phyloP scores from a whole-genome alignment of 2,113 vertebrate species.

The Sialia sialis region DNA sequence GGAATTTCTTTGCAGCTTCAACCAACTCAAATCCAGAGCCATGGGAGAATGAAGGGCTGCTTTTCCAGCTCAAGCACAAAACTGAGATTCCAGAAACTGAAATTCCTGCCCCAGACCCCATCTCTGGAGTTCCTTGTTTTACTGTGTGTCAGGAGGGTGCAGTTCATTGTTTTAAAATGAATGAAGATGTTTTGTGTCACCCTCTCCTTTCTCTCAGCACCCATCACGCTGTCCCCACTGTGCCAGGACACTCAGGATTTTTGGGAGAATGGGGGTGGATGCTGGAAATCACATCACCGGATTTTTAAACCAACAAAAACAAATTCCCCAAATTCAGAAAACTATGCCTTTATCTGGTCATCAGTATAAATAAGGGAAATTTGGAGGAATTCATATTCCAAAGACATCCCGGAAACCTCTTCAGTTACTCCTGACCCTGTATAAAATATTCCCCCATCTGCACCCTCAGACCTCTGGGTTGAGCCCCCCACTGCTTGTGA shows the following conservation, averaged over 20 bases:
- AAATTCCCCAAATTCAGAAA: not conserved
- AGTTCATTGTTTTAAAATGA: not conserved
- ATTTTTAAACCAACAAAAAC: not conserved
- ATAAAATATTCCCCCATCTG: not conserved
- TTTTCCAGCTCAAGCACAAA: not conserved
- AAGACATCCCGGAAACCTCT: not conserved
- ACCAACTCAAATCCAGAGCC: not conserved
- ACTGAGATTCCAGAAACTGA: not conserved
- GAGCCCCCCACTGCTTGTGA: not conserved
- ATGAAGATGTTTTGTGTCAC: not conserved
- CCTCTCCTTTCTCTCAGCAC: not conserved
- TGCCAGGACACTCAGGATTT: not conserved
- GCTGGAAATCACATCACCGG: not conserved
- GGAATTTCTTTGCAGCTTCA: not conserved
- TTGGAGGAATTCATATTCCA: not conserved
- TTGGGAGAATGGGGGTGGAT: accelerated
- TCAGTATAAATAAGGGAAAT: not conserved
- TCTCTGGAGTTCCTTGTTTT: not conserved
- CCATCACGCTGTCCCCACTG: not conserved
- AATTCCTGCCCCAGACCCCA: not conserved
- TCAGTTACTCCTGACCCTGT: not conserved
- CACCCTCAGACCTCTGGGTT: not conserved
- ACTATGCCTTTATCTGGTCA: not conserved
- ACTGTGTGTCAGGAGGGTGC: accelerated
- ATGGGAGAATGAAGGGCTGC: not conserved